Conservation (phyloP, 2,888 invertebrate genomes). For the Timema podura region DNA sequence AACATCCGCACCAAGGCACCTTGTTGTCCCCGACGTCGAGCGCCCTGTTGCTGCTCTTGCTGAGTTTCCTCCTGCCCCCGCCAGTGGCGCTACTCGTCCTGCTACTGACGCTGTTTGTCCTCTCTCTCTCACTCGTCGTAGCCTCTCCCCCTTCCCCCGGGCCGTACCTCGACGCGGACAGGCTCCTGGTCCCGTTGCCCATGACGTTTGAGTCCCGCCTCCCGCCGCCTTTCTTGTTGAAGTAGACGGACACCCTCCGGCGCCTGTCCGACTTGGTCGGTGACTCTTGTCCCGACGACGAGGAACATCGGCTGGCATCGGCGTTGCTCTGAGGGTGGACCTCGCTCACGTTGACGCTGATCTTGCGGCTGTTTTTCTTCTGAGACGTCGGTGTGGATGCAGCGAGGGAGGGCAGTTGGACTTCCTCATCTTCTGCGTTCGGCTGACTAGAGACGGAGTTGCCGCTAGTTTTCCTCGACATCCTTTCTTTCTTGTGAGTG, state of each 20-base stretch:
- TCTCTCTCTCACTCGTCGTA: slow-evolving; percentile 58
- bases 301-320: slow-evolving; percentile 38
- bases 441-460: too few relatives aligned
- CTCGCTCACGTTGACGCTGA: slow-evolving; percentile 17
- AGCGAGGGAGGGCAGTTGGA: too few relatives aligned
- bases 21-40: slow-evolving; percentile 41
- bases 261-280: slow-evolving; percentile 42
- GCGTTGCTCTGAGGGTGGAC: background rate
- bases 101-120: slow-evolving; percentile 61
- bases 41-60: slow-evolving; percentile 58
- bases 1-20: slow-evolving; percentile 81
- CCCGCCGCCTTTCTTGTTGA: slow-evolving; percentile 37
- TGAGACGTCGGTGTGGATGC: too few relatives aligned
- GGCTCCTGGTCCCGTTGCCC: slow-evolving; percentile 8
- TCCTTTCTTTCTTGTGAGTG: too few relatives aligned
- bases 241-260: slow-evolving; percentile 47
- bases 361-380: slow-evolving; percentile 9
- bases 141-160: slow-evolving; percentile 32
- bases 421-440: too few relatives aligned
- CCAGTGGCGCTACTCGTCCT: slow-evolving; percentile 55
- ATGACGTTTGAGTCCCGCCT: slow-evolving; percentile 18
- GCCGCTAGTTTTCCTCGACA: too few relatives aligned
- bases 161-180: slow-evolving; percentile 4
- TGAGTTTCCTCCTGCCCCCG: slow-evolving; percentile 54
- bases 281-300: slow-evolving; percentile 46